Evolutionary conservation across 2,797 vertebrate genomes (phyloP).

Genomic region (Arremon brunneinucha): DNA sequence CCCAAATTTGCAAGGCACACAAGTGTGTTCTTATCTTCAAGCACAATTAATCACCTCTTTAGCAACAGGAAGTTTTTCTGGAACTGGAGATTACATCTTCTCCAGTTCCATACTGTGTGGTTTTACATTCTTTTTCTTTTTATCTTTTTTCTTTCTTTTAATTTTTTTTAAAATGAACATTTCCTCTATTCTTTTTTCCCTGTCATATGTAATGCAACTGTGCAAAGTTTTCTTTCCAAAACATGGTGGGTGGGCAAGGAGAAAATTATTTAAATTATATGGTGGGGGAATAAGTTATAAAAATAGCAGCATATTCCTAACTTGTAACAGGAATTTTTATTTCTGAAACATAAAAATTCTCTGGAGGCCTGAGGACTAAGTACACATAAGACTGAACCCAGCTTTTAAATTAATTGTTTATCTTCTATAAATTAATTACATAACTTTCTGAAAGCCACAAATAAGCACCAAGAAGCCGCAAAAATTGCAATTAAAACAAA

Average conservation of each 20-base stretch:
- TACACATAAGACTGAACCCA: background rate
- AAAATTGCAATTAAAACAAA: background rate
- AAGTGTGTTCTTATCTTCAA: background rate
- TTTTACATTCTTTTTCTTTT: background rate
- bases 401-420: background rate
- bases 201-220: background rate
- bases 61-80: background rate
- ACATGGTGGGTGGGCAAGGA: background rate
- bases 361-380: background rate
- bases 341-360: conserved; percentile 15
- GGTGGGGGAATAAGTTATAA: background rate
- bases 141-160: background rate
- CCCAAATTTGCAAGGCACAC: background rate
- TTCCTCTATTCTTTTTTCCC: background rate
- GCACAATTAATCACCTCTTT: background rate
- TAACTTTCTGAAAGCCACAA: background rate
- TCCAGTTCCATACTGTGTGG: background rate
- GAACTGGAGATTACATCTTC: background rate
- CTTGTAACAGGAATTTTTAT: background rate
- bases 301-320: conserved; percentile 1
- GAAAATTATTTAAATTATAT: conserved; percentile 9
- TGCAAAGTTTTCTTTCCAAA: conserved; percentile 16
- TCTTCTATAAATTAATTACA: background rate
- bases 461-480: background rate
- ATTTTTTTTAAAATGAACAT: background rate